phyloP scores from a whole-genome alignment of 1,140 invertebrate species.

The Leptopilina clavipes region DNA sequence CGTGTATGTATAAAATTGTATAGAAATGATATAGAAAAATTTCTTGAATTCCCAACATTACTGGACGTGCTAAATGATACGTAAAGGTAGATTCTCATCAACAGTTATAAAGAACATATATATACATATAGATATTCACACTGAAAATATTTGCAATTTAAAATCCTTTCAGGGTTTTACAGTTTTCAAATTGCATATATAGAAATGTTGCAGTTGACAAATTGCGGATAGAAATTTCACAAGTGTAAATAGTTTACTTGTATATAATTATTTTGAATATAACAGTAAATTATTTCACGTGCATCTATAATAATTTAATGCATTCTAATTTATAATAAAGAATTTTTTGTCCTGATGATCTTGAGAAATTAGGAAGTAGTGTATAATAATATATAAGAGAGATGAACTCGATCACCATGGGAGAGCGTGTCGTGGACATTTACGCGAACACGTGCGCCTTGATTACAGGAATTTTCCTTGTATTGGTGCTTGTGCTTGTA shows the following conservation, averaged over 20 bases:
- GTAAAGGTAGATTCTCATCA: slow-evolving; percentile 12
- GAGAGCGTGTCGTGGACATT: slow-evolving; percentile 14
- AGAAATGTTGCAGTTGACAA: too few relatives aligned
- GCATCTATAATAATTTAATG: not conserved
- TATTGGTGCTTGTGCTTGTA: not conserved
- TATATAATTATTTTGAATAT: not conserved
- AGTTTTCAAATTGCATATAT: not conserved
- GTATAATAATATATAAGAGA: not conserved
- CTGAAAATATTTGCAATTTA: not conserved
- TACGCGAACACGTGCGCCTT: slow-evolving; percentile 17
- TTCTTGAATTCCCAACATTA: slow-evolving; percentile 15
- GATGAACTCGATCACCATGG: not conserved
- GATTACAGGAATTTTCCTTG: not conserved
- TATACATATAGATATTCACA: not conserved
- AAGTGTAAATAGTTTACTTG: too few relatives aligned
- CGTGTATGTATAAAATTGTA: not conserved
- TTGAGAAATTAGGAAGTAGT: slow-evolving; percentile 1
- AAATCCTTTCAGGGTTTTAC: not conserved
- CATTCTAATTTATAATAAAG: not conserved
- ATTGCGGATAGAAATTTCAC: too few relatives aligned
- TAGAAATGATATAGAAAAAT: not conserved
- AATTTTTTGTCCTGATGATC: not conserved
- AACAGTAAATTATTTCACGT: too few relatives aligned
- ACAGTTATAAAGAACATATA: not conserved
- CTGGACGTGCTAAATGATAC: slow-evolving; percentile 9